Percentiles rank a stretch among this genome's conserved stretches.
Evolutionary conservation across 1,140 invertebrate species (phyloP).

Genomic region (Globodera ellingtonae): DNA sequence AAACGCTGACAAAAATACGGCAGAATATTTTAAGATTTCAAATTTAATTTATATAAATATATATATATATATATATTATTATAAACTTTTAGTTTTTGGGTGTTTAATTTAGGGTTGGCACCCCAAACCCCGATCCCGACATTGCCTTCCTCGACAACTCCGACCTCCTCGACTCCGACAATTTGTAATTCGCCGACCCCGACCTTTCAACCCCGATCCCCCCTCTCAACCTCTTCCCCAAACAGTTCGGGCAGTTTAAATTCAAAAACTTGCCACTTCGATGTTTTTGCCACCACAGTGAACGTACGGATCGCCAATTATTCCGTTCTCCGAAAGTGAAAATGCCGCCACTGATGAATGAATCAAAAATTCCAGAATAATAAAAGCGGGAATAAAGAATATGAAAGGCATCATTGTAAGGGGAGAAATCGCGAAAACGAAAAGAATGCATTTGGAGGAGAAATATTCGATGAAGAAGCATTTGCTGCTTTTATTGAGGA

Average conservation of each 20-base stretch:
- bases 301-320: constrained; percentile 60
- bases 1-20: constrained; percentile 36
- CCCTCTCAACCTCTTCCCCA: no score
- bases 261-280: constrained; percentile 45
- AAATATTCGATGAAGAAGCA: no score
- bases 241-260: no score
- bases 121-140: no score
- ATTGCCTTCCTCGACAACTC: no score
- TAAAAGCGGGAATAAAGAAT: constrained; percentile 16
- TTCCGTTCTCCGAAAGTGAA: constrained; percentile 48
- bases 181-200: no score
- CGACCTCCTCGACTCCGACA: no score
- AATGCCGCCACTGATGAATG: background rate
- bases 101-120: background rate
- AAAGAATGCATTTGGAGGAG: no score
- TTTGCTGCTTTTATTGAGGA: no score
- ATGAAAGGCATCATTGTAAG: background rate
- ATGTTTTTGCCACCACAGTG: constrained; percentile 60
- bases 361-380: background rate
- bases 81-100: background rate
- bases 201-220: no score
- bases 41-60: constrained; percentile 20
- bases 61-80: background rate
- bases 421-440: background rate
- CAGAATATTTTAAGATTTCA: background rate